These are phyloP conservation scores for Triplophysa siluroides DNA, from an alignment of 2,113 vertebrate species.

Conservation along the genomic window DNA sequence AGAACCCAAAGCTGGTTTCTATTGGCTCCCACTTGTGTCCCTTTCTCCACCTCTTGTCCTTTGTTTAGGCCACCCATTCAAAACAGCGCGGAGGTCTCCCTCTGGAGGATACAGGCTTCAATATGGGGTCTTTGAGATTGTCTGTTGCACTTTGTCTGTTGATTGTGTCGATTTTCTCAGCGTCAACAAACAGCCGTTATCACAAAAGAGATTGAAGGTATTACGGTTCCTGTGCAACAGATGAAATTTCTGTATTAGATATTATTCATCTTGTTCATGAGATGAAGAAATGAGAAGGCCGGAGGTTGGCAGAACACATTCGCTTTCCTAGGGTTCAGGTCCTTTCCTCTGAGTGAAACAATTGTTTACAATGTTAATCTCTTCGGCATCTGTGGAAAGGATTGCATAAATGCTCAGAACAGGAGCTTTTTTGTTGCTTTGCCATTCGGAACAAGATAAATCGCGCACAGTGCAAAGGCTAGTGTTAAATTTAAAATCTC, in stretches of 20 bases:
- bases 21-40: constrained; percentile 65
- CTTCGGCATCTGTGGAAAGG: neutral
- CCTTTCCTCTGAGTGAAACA: neutral
- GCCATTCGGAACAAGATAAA: neutral
- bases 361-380: neutral
- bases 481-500: neutral
- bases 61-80: constrained; percentile 48
- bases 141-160: constrained; percentile 44
- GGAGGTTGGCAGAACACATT: neutral
- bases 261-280: neutral
- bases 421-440: neutral
- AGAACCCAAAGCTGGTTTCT: constrained; percentile 56
- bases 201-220: constrained; percentile 6
- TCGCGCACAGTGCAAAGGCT: neutral
- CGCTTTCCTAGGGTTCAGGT: neutral
- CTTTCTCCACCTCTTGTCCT: constrained; percentile 66
- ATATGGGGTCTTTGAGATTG: constrained; percentile 64
- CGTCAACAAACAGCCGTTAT: constrained; percentile 26
- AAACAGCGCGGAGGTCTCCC: constrained; percentile 39
- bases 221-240: neutral
- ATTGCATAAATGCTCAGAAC: constrained; percentile 2
- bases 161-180: constrained; percentile 22
- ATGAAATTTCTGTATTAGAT: neutral
- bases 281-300: neutral
- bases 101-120: constrained; percentile 56